These are phyloP conservation scores for Drosophila nigromelanica DNA, from an alignment of 1,140 invertebrate species.

Conservation along the genomic window DNA sequence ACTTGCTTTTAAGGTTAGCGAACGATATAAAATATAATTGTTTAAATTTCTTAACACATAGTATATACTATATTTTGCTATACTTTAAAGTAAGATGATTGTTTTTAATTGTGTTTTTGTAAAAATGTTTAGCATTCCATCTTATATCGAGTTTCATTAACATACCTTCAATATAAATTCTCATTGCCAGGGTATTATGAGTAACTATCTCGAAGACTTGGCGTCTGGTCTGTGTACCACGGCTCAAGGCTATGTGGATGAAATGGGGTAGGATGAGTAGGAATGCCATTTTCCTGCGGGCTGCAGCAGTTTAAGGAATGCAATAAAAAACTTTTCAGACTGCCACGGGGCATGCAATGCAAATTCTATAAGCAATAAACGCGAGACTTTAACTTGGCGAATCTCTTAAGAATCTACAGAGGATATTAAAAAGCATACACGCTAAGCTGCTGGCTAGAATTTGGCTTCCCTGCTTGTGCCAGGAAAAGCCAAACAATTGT, in stretches of 20 bases:
- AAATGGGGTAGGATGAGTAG: background rate
- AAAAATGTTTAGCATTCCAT: no score
- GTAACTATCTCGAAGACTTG: slow-evolving; percentile 19
- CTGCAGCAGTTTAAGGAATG: slow-evolving; percentile 68
- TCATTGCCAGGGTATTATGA: slow-evolving; percentile 14
- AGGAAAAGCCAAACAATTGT: slow-evolving; percentile 59
- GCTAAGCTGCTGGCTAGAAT: slow-evolving; percentile 23
- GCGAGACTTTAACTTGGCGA: slow-evolving; percentile 41
- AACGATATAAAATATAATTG: no score
- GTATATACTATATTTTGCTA: no score
- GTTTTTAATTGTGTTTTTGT: no score
- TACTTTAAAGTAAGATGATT: no score
- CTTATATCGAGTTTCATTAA: background rate
- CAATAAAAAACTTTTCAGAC: slow-evolving; percentile 81
- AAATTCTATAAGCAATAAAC: slow-evolving; percentile 63
- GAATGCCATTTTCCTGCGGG: slow-evolving; percentile 25
- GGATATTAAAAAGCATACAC: slow-evolving; percentile 55
- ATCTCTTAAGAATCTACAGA: slow-evolving; percentile 23
- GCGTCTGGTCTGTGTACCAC: slow-evolving; percentile 16
- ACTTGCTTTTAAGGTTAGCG: no score
- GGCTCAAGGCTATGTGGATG: slow-evolving; percentile 25
- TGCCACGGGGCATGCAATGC: slow-evolving; percentile 61
- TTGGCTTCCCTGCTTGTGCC: background rate
- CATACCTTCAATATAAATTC: background rate
- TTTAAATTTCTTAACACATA: no score